A percentile compares a stretch with the other conserved stretches of the same genome.
These are phyloP conservation scores for Drosophila anomelani DNA, from an alignment of 2,888 invertebrate genomes.

Conservation along the genomic window DNA sequence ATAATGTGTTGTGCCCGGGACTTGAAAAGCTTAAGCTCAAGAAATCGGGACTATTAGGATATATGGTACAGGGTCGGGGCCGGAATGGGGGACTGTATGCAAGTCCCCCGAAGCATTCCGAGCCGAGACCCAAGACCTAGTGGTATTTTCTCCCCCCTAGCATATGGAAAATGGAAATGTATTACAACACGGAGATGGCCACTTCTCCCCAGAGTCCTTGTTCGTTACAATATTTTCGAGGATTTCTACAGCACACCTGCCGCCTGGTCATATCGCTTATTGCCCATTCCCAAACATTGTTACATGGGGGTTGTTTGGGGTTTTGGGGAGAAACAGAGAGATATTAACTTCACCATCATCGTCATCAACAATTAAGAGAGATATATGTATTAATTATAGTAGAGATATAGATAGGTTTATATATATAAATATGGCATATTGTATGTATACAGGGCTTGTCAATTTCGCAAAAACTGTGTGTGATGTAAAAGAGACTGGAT, in stretches of 20 bases:
- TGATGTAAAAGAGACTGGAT: slow-evolving; percentile 73
- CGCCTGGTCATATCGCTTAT: slow-evolving; percentile 90
- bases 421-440: slow-evolving; percentile 39
- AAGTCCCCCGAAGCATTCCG: slow-evolving; percentile 17
- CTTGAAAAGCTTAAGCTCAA: slow-evolving; percentile 2
- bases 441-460: slow-evolving; percentile 47
- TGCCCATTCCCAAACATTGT: slow-evolving; percentile 88
- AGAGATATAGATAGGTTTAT: slow-evolving; percentile 46
- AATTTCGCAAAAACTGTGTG: slow-evolving; percentile 70
- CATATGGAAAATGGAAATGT: slow-evolving; percentile 83
- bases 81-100: slow-evolving; percentile 6
- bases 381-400: slow-evolving; percentile 60
- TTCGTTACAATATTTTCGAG: slow-evolving; percentile 84
- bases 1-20: slow-evolving; percentile 14
- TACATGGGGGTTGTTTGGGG: slow-evolving; percentile 53
- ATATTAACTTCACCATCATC: slow-evolving; percentile 79
- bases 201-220: slow-evolving; percentile 85
- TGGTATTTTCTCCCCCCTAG: slow-evolving; percentile 46
- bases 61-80: slow-evolving; percentile 29
- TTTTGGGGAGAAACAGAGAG: slow-evolving; percentile 69
- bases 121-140: slow-evolving; percentile 4
- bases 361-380: slow-evolving; percentile 78
- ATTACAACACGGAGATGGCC: slow-evolving; percentile 85
- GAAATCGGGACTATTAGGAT: slow-evolving; percentile 8
- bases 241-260: slow-evolving; percentile 86